Percentiles rank a stretch among this genome's conserved stretches.
Evolutionary conservation across 1,140 invertebrate species (phyloP).

Genomic region (Gonatopus flavifemur): DNA sequence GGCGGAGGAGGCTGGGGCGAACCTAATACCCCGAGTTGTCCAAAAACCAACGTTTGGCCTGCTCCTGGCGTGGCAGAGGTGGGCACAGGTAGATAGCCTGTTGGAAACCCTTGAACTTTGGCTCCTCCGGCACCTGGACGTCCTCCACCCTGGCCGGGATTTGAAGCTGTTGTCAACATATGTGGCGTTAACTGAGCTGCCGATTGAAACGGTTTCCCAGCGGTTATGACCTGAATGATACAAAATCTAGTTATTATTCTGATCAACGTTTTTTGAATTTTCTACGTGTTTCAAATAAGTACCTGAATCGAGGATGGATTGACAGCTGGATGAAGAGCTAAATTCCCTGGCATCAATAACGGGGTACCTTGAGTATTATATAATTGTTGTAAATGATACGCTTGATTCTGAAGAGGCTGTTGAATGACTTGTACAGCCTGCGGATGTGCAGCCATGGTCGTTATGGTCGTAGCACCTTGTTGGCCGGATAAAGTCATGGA

Average conservation of each 20-base stretch:
- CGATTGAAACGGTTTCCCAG: conserved; percentile 76
- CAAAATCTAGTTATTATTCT: too few relatives aligned
- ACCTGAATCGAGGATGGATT: conserved; percentile 80
- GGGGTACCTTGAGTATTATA: conserved; percentile 76
- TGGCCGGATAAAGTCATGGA: conserved; percentile 55
- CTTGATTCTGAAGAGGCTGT: conserved; percentile 75
- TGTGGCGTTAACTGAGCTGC: conserved; percentile 75
- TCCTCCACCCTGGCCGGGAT: conserved; percentile 66
- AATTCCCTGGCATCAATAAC: conserved; percentile 76
- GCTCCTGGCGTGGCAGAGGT: conserved; percentile 76
- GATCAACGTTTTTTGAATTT: too few relatives aligned
- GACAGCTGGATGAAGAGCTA: conserved; percentile 71
- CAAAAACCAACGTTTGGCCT: conserved; percentile 77
- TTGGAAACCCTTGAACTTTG: conserved; percentile 58
- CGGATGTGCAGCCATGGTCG: conserved; percentile 54
- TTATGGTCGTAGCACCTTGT: conserved; percentile 52
- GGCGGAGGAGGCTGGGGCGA: conserved; percentile 64
- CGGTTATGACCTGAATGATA: conserved; percentile 73
- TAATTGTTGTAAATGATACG: conserved; percentile 75
- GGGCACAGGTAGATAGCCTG: conserved; percentile 69
- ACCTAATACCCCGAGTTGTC: conserved; percentile 72
- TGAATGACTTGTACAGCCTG: conserved; percentile 76
- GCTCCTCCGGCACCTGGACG: conserved; percentile 67
- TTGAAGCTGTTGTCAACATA: conserved; percentile 70
- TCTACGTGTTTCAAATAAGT: conserved; percentile 11